These are phyloP conservation scores for Drosophila elegans DNA, from an alignment of 1,140 invertebrate species.

Conservation along the genomic window DNA sequence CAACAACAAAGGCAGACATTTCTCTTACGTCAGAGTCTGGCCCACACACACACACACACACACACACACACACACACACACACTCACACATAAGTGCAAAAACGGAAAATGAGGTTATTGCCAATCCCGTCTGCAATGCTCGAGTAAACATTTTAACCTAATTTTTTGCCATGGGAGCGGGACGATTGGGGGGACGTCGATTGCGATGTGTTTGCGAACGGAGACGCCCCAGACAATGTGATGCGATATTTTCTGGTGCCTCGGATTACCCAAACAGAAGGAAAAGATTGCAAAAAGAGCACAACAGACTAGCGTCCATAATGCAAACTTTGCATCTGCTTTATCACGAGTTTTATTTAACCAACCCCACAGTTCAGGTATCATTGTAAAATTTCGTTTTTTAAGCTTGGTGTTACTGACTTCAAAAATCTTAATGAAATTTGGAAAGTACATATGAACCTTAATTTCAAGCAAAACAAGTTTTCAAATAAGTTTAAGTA, in stretches of 20 bases:
- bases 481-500: too few species aligned
- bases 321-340: conserved; percentile 12
- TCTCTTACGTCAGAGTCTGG: conserved; percentile 58
- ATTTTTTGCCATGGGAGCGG: conserved; percentile 33
- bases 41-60: conserved; percentile 8
- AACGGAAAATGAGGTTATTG: conserved; percentile 55
- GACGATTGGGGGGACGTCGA: background rate
- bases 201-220: conserved; percentile 5
- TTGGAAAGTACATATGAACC: too few species aligned
- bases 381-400: background rate
- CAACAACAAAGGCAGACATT: conserved; percentile 39
- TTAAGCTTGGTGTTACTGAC: background rate
- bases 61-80: conserved; percentile 4
- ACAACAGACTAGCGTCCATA: conserved; percentile 2
- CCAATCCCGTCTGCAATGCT: conserved; percentile 60
- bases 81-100: conserved; percentile 5
- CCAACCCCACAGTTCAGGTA: background rate
- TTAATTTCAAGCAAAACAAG: too few species aligned
- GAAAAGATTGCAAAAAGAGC: conserved; percentile 9
- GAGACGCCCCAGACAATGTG: conserved; percentile 48
- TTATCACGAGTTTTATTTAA: background rate
- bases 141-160: conserved; percentile 63
- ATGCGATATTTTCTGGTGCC: conserved; percentile 46
- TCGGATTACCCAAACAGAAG: conserved; percentile 48
- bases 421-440: background rate